Conservation (phyloP, 2,888 invertebrate species). For the Calameuta filiformis region DNA sequence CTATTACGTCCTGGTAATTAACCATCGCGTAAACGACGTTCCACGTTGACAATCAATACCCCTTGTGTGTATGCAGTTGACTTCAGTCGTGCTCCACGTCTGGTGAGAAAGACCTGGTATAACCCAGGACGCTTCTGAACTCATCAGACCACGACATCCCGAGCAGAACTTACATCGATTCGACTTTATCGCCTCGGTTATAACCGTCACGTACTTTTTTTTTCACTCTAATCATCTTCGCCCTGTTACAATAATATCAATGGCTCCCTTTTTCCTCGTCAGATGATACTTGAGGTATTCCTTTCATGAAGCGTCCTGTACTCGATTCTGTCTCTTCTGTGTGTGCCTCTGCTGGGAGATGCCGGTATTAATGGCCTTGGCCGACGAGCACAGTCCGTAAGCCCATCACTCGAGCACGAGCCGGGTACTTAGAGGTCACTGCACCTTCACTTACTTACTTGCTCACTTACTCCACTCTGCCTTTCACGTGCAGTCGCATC, state of each 20-base stretch:
- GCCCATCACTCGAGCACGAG: constrained; percentile 46
- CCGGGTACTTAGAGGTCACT: constrained; percentile 48
- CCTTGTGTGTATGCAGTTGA: not conserved
- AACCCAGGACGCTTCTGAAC: not conserved
- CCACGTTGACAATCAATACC: not conserved
- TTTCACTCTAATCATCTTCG: not conserved
- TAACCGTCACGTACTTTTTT: not conserved
- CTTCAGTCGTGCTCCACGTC: not conserved
- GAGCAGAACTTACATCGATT: not conserved
- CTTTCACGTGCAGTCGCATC: not conserved
- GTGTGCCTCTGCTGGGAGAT: not conserved
- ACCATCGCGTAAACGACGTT: not conserved
- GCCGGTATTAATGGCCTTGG: constrained; percentile 41
- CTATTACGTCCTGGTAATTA: not conserved
- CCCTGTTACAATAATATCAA: not conserved
- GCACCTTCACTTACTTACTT: constrained; percentile 46
- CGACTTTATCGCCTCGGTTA: not conserved
- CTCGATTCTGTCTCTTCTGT: not conserved
- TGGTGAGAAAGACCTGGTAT: not conserved
- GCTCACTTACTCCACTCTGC: constrained; percentile 6
- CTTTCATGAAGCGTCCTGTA: not conserved
- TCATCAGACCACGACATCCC: not conserved
- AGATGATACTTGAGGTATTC: not conserved
- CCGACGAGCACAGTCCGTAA: constrained; percentile 39
- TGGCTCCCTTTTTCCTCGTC: not conserved